Percentiles rank a stretch among this genome's conserved stretches.
These are phyloP conservation scores for Stigmatopora nigra DNA, from an alignment of 2,113 vertebrate species.

Conservation along the genomic window DNA sequence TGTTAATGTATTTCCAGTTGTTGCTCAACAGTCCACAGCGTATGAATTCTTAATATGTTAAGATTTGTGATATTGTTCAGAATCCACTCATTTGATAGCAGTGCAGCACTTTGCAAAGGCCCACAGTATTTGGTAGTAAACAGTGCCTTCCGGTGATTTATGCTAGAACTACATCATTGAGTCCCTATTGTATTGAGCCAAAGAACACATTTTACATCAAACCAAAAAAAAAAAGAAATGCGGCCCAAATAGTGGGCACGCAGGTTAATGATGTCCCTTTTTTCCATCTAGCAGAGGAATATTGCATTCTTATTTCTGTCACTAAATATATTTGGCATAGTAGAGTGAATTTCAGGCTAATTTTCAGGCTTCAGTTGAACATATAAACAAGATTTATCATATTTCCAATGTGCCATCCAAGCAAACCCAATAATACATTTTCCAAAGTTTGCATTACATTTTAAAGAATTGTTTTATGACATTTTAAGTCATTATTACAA, in stretches of 20 bases:
- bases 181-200: background rate
- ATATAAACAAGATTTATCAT: background rate
- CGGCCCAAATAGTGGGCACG: background rate
- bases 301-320: background rate
- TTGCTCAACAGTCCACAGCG: background rate
- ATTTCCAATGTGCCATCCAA: background rate
- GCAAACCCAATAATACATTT: background rate
- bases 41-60: constrained; percentile 1
- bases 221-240: background rate
- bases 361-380: background rate
- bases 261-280: background rate
- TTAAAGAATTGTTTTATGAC: background rate
- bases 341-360: background rate
- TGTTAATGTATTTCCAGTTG: constrained; percentile 6
- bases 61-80: background rate
- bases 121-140: constrained; percentile 57
- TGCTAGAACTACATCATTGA: constrained; percentile 48
- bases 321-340: background rate
- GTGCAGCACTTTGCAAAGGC: constrained; percentile 18
- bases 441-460: background rate
- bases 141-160: constrained; percentile 64
- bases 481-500: background rate
- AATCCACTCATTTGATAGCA: constrained; percentile 11
- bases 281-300: background rate
- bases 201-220: background rate